Percentiles rank a stretch among this genome's conserved stretches.
Conservation (phyloP, 2,888 invertebrate genomes). For the Ennomos erosarius region DNA sequence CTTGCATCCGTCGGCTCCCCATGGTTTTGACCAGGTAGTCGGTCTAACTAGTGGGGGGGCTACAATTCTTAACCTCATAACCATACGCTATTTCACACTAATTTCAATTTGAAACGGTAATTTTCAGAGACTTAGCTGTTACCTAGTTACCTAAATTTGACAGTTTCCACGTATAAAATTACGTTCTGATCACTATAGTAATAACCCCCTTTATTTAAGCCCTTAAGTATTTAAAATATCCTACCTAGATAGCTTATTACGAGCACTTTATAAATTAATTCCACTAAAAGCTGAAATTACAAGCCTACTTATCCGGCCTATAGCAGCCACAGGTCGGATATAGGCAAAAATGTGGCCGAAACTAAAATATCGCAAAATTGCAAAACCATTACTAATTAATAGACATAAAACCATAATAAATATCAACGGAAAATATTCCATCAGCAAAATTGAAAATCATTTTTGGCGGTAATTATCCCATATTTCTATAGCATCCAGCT, state of each 20-base stretch:
- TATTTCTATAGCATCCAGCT: conserved; percentile 68
- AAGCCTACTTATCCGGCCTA: background rate
- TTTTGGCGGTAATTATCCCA: conserved; percentile 77
- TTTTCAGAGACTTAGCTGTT: no score
- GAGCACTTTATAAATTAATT: conserved; percentile 21
- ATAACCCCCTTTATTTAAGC: no score
- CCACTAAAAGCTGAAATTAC: conserved; percentile 10
- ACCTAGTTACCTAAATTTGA: no score
- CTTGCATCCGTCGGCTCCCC: no score
- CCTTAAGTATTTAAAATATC: conserved; percentile 4
- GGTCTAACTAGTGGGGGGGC: no score
- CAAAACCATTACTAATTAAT: conserved; percentile 46
- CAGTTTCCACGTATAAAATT: no score
- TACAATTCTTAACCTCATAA: no score
- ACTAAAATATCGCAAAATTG: conserved; percentile 38
- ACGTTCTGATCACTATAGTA: no score
- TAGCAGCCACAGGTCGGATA: background rate
- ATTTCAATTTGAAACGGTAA: no score
- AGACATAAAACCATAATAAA: conserved; percentile 31
- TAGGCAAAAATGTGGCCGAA: conserved; percentile 29
- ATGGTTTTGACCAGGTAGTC: no score
- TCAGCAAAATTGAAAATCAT: conserved; percentile 70
- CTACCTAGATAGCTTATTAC: conserved; percentile 13
- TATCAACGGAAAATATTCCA: conserved; percentile 46
- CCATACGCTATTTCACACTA: no score